Evolutionary conservation across 1,140 invertebrate species (phyloP).

Genomic region (Drosophila biarmipes): DNA sequence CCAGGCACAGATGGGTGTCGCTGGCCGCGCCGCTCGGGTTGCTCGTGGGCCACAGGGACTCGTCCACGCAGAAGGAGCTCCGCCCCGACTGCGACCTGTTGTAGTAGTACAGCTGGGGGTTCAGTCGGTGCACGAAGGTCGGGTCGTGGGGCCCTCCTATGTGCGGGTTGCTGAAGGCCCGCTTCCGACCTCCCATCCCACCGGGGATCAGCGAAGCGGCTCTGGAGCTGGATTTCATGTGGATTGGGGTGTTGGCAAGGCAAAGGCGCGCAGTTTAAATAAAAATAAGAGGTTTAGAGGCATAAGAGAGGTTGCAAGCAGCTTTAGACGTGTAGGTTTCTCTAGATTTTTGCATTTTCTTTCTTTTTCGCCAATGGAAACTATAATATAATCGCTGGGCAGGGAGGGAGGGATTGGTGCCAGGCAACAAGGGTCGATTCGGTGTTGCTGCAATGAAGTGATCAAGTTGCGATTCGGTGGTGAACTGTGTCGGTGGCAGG

Average conservation of each 20-base stretch:
- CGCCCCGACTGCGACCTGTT: constrained; percentile 64
- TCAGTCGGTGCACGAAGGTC: constrained; percentile 44
- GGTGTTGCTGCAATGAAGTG: constrained; percentile 36
- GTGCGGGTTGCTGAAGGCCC: constrained; percentile 79
- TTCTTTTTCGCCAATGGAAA: constrained; percentile 17
- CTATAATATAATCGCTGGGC: constrained; percentile 2
- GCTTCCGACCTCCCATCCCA: constrained; percentile 63
- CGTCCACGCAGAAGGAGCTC: constrained; percentile 75
- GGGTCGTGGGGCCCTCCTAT: constrained; percentile 49
- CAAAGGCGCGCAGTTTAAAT: constrained; percentile 35
- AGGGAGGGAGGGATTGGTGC: constrained; percentile 1
- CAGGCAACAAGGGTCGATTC: constrained; percentile 39
- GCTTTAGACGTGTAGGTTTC: constrained; percentile 15
- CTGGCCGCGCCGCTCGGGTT: constrained; percentile 30
- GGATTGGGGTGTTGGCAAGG: constrained; percentile 13
- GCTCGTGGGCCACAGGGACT: constrained; percentile 66
- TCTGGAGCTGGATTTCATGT: constrained; percentile 23
- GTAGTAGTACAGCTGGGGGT: constrained; percentile 73
- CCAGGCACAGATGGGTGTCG: constrained; percentile 62
- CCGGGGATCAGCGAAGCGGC: constrained; percentile 13
- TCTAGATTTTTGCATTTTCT: constrained; percentile 3
- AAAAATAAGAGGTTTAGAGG: constrained; percentile 23
- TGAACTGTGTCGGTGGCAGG: constrained; percentile 26
- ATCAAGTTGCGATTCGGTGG: constrained; percentile 21
- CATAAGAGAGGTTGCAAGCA: constrained; percentile 16